Base-by-base conservation (phyloP, 92 coral and sea anemone species). In the Chrysogorgia sp. region DNA sequence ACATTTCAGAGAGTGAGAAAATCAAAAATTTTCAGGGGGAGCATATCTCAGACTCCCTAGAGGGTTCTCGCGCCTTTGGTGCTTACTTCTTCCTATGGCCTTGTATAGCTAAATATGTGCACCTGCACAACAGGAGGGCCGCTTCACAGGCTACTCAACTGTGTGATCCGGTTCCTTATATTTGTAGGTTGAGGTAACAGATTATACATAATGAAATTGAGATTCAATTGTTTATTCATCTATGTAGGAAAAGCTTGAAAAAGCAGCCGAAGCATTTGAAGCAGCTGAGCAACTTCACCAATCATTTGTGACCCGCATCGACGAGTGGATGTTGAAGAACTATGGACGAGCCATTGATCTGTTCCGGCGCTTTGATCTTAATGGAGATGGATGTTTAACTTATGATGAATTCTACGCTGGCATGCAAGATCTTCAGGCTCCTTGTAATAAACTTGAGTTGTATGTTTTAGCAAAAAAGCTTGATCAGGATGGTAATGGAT, bases 401-500 rank as follows among this genome's bases (percentile, higher is more conserved):
- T 94, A 91, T 30, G 98, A 94, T 19, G 98, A 94, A 75, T 94
- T 94, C 61, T 94, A 94, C 68, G 97, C 98, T 19, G 98, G 98
- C 79, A 94, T 94, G 98, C 84, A 96, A 80, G 98, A 94, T 67
- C 83, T 94, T 17, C 81, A 92, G 64, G 98, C 97, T 17, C 98
- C 98, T 7, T 96, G 97, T 8, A 94, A 94, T 78, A 94, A 88
- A 77, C 79, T 91, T 22, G 98, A 94, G 74, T 78, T 94, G 23
- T 94, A 91, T 84, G 87, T 94, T n/a, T 85, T 94, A 28, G 98
- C 98, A 2, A 94, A 87, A 80, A 94, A 89, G 80, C 45, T 94
- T 1, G 98, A 94, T 59, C 86, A 86, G 59, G 96, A 94, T 87
- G 81, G 63, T 9, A 92, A 94, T 77, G 97, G 90, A 3, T 74